Percentiles rank a stretch among this genome's conserved stretches.
phyloP scores from a whole-genome alignment of 2,888 invertebrate genomes.

The Laspeyria flexula region DNA sequence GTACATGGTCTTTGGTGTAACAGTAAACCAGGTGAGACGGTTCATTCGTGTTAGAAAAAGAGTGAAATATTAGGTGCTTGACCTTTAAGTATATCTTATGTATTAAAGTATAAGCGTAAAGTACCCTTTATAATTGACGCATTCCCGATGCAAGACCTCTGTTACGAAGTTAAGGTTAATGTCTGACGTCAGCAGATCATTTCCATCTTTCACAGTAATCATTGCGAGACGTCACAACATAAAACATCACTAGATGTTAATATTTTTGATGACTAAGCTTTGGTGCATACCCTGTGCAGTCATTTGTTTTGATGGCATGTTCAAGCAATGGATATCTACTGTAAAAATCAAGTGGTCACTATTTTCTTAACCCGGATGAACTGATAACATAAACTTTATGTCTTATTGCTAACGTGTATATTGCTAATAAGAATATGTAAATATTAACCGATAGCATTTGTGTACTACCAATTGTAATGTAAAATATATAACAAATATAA shows the following conservation, averaged over 20 bases:
- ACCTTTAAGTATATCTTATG: not conserved
- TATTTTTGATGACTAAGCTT: no score
- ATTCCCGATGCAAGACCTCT: no score
- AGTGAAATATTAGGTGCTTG: not conserved
- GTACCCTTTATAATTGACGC: no score
- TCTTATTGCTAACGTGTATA: constrained; percentile 72
- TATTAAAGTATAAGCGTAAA: no score
- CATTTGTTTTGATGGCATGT: not conserved
- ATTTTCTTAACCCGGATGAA: constrained; percentile 1
- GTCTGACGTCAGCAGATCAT: no score
- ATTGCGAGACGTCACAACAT: no score
- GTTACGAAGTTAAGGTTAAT: no score
- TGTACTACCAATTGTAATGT: not conserved
- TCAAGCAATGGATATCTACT: not conserved
- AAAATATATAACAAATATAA: not conserved
- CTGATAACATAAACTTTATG: constrained; percentile 18
- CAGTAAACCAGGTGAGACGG: constrained; percentile 3
- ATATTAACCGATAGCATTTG: constrained; percentile 45
- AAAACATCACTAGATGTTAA: no score
- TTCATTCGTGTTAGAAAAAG: not conserved
- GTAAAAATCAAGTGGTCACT: not conserved
- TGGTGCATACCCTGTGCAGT: no score
- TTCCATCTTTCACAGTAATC: no score
- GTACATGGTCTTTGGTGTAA: constrained; percentile 37
- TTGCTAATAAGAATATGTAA: constrained; percentile 64